A percentile compares a stretch with the other conserved stretches of the same genome.
Evolutionary conservation across 1,140 invertebrate species (phyloP).

Genomic region (Pomacea maculata): DNA sequence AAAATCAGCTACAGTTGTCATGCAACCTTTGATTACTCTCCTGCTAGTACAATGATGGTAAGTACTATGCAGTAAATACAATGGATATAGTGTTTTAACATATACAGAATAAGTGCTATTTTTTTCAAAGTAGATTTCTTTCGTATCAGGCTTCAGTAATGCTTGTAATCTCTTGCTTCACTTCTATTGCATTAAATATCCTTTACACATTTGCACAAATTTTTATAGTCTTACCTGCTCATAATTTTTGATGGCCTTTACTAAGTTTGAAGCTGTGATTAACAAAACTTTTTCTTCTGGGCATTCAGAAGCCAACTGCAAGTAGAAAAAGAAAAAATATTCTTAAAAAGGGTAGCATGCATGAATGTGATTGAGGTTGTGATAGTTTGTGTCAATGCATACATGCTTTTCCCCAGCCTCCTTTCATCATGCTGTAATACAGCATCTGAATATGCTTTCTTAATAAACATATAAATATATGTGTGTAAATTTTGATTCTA

Average conservation of each 20-base stretch:
- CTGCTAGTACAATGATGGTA: too few species aligned
- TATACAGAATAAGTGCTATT: too few species aligned
- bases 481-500: neutral
- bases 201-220: neutral
- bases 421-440: too few species aligned
- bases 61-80: too few species aligned
- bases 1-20: too few species aligned
- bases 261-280: constrained; percentile 82
- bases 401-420: too few species aligned
- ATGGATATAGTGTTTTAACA: too few species aligned
- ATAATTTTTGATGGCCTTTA: constrained; percentile 89
- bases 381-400: neutral
- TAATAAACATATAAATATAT: neutral
- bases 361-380: neutral
- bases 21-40: too few species aligned
- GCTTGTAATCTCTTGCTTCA: too few species aligned
- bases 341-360: neutral
- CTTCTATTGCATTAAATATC: neutral
- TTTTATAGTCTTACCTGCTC: constrained; percentile 49
- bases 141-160: too few species aligned
- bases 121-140: too few species aligned
- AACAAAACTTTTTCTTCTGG: constrained; percentile 77
- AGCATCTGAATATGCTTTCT: too few species aligned
- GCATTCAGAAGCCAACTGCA: constrained; percentile 74
- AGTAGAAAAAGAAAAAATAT: constrained; percentile 35